These are phyloP conservation scores for Temnopleurus reevesii DNA, from an alignment of 53 echinoderm and acorn worm genomes.

Conservation along the genomic window DNA sequence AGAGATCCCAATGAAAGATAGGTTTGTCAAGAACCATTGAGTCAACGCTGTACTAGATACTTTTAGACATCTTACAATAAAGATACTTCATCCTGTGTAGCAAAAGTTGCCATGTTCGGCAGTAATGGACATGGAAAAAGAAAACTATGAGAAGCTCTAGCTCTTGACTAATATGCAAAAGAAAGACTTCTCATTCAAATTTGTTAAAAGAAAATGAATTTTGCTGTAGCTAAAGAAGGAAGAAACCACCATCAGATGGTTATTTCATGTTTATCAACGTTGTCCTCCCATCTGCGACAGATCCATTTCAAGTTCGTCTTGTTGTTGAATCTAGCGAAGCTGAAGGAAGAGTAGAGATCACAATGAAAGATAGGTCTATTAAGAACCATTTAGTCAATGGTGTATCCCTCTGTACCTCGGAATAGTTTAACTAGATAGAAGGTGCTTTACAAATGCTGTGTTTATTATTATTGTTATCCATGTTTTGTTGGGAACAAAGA, in stretches of 20 bases:
- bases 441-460: neutral
- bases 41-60: too few relatives aligned
- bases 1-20: neutral
- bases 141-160: neutral
- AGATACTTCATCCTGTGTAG: neutral
- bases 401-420: neutral
- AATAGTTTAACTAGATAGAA: too few relatives aligned
- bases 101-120: neutral
- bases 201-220: neutral
- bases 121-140: slow-evolving; percentile 45
- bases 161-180: neutral
- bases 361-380: neutral
- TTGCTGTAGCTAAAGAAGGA: too few relatives aligned
- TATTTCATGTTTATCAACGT: neutral
- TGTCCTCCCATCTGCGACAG: neutral
- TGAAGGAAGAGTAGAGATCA: slow-evolving; percentile 11
- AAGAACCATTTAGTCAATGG: too few relatives aligned
- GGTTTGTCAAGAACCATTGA: neutral
- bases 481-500: too few relatives aligned
- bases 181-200: neutral
- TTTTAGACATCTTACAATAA: neutral
- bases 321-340: neutral
- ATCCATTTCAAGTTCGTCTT: neutral
- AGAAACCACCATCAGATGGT: neutral
- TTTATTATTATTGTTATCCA: neutral